Conservation (phyloP, 2,888 invertebrate genomes). For the Cheilosia scutellata region DNA sequence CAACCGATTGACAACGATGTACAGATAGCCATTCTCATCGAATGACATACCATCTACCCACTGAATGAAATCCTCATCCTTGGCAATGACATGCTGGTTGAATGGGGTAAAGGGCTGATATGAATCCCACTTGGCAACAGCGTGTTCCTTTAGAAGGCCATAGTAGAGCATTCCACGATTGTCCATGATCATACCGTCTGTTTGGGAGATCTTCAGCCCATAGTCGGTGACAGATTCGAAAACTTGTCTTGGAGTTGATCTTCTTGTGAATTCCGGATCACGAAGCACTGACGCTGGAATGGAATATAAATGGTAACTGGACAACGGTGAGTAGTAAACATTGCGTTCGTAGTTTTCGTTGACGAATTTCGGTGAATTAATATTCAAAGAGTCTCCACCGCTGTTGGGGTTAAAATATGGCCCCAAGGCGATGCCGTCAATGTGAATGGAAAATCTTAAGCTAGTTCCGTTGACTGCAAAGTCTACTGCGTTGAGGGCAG, state of each 20-base stretch:
- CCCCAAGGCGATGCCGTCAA: conserved; percentile 90
- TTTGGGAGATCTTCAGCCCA: conserved; percentile 88
- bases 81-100: conserved; percentile 88
- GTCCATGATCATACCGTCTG: conserved; percentile 91
- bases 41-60: conserved; percentile 89
- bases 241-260: conserved; percentile 80
- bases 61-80: conserved; percentile 88
- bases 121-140: conserved; percentile 89
- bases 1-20: conserved; percentile 88
- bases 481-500: conserved; percentile 86
- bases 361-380: conserved; percentile 74
- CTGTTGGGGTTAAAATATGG: conserved; percentile 85
- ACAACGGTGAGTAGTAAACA: conserved; percentile 89
- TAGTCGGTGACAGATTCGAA: conserved; percentile 85
- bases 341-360: conserved; percentile 81
- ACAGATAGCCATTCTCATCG: conserved; percentile 88
- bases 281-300: conserved; percentile 87
- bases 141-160: conserved; percentile 88
- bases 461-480: conserved; percentile 87
- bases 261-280: conserved; percentile 84
- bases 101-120: conserved; percentile 85
- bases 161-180: conserved; percentile 88
- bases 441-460: conserved; percentile 86
- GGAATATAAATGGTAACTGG: conserved; percentile 88
- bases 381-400: conserved; percentile 71